These are phyloP conservation scores for Drosophila tripunctata DNA, from an alignment of 2,888 invertebrate species.

Conservation along the genomic window DNA sequence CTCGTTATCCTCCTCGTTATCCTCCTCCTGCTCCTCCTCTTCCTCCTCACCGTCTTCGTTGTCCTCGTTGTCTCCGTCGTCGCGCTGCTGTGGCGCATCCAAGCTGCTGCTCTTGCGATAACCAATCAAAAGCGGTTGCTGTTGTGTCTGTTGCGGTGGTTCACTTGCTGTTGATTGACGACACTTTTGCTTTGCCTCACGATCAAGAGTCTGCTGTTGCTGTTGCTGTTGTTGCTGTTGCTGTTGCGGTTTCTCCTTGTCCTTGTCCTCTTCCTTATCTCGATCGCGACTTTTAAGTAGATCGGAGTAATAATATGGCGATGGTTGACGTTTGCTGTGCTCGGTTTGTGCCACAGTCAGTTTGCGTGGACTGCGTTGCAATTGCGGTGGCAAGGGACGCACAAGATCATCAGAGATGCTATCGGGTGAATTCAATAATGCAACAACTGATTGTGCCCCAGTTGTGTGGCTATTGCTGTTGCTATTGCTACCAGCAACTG, in stretches of 20 bases:
- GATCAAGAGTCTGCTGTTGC: conserved; percentile 61
- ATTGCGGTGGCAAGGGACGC: conserved; percentile 83
- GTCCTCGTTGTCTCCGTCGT: conserved; percentile 2
- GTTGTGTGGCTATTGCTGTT: no score
- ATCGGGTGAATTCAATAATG: conserved; percentile 89
- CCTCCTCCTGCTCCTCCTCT: conserved; percentile 28
- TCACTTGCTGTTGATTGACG: conserved; percentile 85
- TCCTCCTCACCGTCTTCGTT: conserved; percentile 8
- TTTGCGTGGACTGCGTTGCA: conserved; percentile 83
- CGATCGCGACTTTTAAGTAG: conserved; percentile 86
- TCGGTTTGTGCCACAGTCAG: conserved; percentile 76
- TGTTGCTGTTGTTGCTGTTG: conserved; percentile 18
- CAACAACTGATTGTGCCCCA: neutral
- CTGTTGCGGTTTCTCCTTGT: conserved; percentile 29
- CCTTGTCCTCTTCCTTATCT: conserved; percentile 36
- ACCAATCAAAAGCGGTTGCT: conserved; percentile 82
- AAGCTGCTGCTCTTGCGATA: conserved; percentile 90
- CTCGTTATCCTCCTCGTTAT: conserved; percentile 41
- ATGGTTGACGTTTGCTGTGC: conserved; percentile 88
- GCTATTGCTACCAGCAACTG: conserved; percentile 1
- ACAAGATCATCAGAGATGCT: conserved; percentile 87
- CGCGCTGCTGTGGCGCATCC: conserved; percentile 86
- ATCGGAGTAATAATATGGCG: conserved; percentile 93
- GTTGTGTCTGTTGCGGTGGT: conserved; percentile 83
- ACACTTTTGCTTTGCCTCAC: conserved; percentile 77